Conservation (phyloP, 2,797 vertebrate species). For the Poeciliopsis presidionis region DNA sequence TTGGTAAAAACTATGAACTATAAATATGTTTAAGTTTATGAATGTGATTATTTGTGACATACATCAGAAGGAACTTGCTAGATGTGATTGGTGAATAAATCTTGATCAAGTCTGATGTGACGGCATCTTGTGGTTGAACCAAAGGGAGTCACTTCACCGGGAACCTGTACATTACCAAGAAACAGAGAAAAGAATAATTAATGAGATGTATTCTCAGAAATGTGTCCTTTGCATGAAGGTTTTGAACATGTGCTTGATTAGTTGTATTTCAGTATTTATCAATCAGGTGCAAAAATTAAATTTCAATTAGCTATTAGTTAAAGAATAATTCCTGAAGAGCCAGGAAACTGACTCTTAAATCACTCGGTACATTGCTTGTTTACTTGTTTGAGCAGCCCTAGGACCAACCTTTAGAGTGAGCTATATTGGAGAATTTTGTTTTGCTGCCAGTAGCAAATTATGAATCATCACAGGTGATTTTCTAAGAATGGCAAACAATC, state of each 20-base stretch:
- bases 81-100: background rate
- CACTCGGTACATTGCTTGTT: background rate
- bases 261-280: background rate
- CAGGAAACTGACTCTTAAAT: background rate
- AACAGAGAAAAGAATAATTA: background rate
- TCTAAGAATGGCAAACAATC: background rate
- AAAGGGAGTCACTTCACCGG: background rate
- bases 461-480: background rate
- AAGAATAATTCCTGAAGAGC: background rate
- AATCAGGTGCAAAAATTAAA: background rate
- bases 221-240: background rate
- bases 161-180: background rate
- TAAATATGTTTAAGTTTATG: background rate
- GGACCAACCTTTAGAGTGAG: background rate
- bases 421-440: background rate
- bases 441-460: background rate
- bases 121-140: background rate
- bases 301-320: background rate
- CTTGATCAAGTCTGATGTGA: background rate
- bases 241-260: background rate
- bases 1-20: background rate
- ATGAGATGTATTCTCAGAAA: background rate
- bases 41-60: background rate
- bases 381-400: background rate
- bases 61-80: background rate